Base-by-base conservation (phyloP, 1,140 invertebrate genomes). In the Probaryconus sp. region DNA sequence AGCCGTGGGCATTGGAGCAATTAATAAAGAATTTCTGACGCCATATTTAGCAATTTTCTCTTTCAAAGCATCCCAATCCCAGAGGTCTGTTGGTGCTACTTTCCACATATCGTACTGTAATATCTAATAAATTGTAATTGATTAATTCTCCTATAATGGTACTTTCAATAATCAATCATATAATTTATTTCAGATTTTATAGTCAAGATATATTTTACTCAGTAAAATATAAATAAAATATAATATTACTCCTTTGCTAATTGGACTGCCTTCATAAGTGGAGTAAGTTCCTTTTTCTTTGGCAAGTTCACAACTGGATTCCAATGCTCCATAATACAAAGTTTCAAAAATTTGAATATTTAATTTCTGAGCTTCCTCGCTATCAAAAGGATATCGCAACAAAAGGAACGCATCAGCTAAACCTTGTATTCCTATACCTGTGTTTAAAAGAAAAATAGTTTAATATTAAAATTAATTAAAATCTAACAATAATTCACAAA, bases 101-200 rank as follows among this genome's bases (percentile, higher is more conserved):
- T 93, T 89, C 98, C 98, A 99, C 98, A 99, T 98, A 77, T 99
- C 98, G 84, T 96, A 97, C 85, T 99, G 98, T 9, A 99, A 88
- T 76, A 98, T 96, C 89, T 92, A 58, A 14, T 70, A 63, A 17
- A 17, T 1, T 45, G 21, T 21, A 7, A 7, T 42, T 11, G 35
- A 21, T 33, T 5, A 42, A 21, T 3, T 9, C 17, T n/a, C n/a
- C n/a, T n/a, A n/a, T n/a, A n/a, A n/a, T n/a, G n/a, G n/a, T n/a
- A n/a, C n/a, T n/a, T n/a, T n/a, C n/a, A n/a, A n/a, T n/a, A n/a
- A n/a, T n/a, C n/a, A n/a, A n/a, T n/a, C n/a, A n/a, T n/a, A n/a
- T n/a, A n/a, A n/a, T n/a, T n/a, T n/a, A n/a, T n/a, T n/a, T n/a
- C n/a, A n/a, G n/a, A n/a, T n/a, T n/a, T n/a, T n/a, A n/a, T n/a